Conservation (phyloP, 2,113 vertebrate species). For the Lipotes vexillifer region DNA sequence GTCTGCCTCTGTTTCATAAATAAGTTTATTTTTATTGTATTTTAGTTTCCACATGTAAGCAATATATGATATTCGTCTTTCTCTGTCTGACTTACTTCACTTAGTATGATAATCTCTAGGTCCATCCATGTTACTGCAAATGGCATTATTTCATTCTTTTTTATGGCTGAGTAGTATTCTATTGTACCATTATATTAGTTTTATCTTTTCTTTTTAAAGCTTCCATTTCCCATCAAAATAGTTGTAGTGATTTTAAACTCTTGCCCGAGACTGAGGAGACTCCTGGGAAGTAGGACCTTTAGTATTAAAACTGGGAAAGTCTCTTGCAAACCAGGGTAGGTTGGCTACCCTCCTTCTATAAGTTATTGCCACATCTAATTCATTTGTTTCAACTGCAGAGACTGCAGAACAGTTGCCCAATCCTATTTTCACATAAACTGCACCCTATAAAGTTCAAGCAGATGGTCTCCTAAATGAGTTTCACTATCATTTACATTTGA, state of each 20-base stretch:
- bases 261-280: neutral
- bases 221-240: neutral
- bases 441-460: conserved; percentile 12
- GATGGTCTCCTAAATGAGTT: conserved; percentile 42
- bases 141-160: neutral
- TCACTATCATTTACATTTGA: conserved; percentile 34
- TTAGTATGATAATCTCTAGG: neutral
- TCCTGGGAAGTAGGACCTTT: neutral
- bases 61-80: neutral
- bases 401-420: neutral
- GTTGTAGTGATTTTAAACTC: neutral
- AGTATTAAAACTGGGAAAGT: neutral
- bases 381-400: neutral
- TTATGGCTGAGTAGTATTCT: neutral
- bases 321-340: neutral
- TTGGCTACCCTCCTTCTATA: neutral
- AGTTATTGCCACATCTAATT: neutral
- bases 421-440: conserved; percentile 17
- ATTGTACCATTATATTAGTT: neutral
- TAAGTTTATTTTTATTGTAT: neutral
- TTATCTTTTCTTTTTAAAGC: neutral
- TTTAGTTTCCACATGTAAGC: neutral
- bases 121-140: neutral
- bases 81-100: neutral
- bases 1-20: neutral